Conservation (phyloP, 2,113 vertebrate genomes). For the Panurus biarmicus region DNA sequence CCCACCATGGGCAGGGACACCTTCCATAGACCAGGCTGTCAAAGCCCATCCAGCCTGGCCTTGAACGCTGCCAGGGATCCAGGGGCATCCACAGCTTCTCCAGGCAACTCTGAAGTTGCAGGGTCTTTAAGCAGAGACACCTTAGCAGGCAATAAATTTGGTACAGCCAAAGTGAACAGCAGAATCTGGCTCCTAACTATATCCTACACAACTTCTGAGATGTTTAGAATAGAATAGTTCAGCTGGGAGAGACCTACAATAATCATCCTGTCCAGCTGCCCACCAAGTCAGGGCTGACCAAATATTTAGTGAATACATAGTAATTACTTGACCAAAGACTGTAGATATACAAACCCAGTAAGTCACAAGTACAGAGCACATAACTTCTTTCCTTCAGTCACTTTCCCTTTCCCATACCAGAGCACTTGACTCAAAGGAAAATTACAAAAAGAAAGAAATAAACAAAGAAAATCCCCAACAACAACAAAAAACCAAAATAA, state of each 20-base stretch:
- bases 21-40: not conserved
- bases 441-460: not conserved
- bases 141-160: not conserved
- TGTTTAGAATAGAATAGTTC: not conserved
- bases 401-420: not conserved
- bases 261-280: not conserved
- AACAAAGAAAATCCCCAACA: not conserved
- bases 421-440: not conserved
- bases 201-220: not conserved
- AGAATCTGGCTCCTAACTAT: not conserved
- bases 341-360: not conserved
- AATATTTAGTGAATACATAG: not conserved
- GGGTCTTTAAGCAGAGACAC: not conserved
- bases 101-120: not conserved
- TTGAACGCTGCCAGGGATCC: not conserved
- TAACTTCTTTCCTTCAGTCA: not conserved
- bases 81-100: not conserved
- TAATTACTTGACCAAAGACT: not conserved
- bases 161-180: not conserved
- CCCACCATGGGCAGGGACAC: not conserved
- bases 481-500: not conserved
- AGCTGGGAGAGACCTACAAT: not conserved
- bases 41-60: not conserved
- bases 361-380: not conserved
- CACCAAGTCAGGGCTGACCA: not conserved